phyloP scores from a whole-genome alignment of 2,113 vertebrate genomes.

The Isurus oxyrinchus region DNA sequence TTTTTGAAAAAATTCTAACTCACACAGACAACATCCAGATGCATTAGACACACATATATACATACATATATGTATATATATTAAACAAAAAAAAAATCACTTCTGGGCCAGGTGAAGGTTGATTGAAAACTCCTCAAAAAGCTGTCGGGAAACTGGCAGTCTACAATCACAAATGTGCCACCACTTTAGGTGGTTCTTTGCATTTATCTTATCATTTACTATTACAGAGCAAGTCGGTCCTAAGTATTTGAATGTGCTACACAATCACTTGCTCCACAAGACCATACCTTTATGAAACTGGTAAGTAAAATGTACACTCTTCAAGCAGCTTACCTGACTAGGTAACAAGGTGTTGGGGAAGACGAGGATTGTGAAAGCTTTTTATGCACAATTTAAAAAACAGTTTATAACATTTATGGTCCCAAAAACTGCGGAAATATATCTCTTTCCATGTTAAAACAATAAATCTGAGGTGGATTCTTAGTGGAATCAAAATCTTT shows the following conservation, averaged over 20 bases:
- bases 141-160: neutral
- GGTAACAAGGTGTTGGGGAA: neutral
- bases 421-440: constrained; percentile 13
- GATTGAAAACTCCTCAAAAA: constrained; percentile 4
- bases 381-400: neutral
- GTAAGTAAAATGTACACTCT: neutral
- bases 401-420: neutral
- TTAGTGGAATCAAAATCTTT: neutral
- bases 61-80: neutral
- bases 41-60: neutral
- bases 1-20: neutral
- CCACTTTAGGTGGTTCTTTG: neutral
- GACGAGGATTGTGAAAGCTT: neutral
- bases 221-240: neutral
- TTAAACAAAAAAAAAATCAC: neutral
- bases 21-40: neutral
- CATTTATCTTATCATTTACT: neutral
- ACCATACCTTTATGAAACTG: neutral
- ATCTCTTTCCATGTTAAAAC: neutral
- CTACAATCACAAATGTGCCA: neutral
- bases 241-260: neutral
- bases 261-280: neutral
- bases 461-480: neutral
- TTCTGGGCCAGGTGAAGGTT: neutral
- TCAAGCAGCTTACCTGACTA: neutral